Conservation (phyloP, 2,888 invertebrate genomes). For the Pseudolycoriella hygida region DNA sequence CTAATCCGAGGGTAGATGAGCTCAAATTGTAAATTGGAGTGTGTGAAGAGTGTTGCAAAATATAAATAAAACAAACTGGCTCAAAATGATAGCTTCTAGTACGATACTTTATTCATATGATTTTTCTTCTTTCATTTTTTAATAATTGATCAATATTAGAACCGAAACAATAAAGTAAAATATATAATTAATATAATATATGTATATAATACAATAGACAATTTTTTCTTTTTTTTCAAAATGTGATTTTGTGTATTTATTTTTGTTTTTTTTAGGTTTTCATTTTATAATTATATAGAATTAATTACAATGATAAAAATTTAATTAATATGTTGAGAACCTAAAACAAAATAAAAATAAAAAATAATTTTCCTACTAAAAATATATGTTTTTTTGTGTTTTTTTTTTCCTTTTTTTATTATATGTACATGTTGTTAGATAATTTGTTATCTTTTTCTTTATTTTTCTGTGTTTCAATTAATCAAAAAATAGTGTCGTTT, state of each 20-base stretch:
- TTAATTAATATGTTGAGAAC: background rate
- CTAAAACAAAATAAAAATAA: background rate
- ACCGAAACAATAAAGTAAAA: conserved; percentile 1
- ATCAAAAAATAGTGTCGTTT: background rate
- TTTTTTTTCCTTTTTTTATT: conserved; percentile 4
- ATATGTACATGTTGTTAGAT: background rate
- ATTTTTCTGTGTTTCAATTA: conserved; percentile 1
- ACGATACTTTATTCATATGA: conserved; percentile 3
- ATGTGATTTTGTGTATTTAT: no score
- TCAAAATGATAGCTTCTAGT: conserved; percentile 1
- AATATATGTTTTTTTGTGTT: background rate
- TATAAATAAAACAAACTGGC: no score
- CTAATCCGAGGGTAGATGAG: no score
- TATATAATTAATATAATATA: background rate
- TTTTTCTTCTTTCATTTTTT: background rate
- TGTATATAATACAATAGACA: no score
- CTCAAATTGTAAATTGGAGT: no score
- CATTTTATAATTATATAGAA: background rate
- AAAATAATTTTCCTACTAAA: conserved; percentile 3
- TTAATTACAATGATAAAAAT: background rate
- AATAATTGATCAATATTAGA: conserved; percentile 4
- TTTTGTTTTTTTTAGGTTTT: background rate
- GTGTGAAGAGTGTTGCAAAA: no score
- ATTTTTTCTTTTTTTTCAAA: background rate
- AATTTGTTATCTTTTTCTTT: conserved; percentile 5